A percentile compares a stretch with the other conserved stretches of the same genome.
phyloP scores from a whole-genome alignment of 2,888 invertebrate genomes.

The Nymphalis polychloros region DNA sequence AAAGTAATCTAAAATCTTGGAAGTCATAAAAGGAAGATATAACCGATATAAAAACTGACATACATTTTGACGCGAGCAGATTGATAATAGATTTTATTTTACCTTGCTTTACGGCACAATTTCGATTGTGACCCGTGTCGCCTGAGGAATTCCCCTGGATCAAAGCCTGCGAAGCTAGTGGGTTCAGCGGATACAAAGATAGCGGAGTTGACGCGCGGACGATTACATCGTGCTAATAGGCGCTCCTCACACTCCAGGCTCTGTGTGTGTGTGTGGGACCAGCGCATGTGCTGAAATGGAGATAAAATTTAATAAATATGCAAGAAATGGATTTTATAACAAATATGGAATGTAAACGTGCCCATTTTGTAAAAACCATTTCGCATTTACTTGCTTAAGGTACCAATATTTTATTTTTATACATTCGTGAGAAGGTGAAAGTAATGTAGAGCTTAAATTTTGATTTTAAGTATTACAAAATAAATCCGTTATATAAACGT shows the following conservation, averaged over 20 bases:
- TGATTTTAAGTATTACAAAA: background rate
- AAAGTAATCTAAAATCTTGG: conserved; percentile 31
- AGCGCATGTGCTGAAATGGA: conserved; percentile 84
- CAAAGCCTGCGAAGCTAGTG: conserved; percentile 88
- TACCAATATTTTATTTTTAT: background rate
- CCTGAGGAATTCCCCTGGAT: conserved; percentile 89
- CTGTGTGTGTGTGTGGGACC: conserved; percentile 85
- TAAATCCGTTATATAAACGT: background rate
- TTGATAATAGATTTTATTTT: conserved; percentile 12
- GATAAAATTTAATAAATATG: conserved; percentile 3
- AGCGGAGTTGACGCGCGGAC: conserved; percentile 92
- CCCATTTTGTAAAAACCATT: background rate
- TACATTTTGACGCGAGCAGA: background rate
- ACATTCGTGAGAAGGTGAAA: background rate
- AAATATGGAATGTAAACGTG: background rate
- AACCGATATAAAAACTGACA: conserved; percentile 21
- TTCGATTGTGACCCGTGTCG: conserved; percentile 90
- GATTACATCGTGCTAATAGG: conserved; percentile 80
- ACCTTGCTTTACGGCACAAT: conserved; percentile 89
- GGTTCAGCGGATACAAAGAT: conserved; percentile 91
- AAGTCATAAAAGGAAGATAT: conserved; percentile 27
- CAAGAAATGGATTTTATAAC: conserved; percentile 14
- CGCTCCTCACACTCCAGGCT: conserved; percentile 84
- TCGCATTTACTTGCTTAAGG: background rate
- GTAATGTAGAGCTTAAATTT: background rate